These are phyloP conservation scores for Dasysyrphus tricinctus DNA, from an alignment of 2,888 invertebrate species.

Conservation along the genomic window DNA sequence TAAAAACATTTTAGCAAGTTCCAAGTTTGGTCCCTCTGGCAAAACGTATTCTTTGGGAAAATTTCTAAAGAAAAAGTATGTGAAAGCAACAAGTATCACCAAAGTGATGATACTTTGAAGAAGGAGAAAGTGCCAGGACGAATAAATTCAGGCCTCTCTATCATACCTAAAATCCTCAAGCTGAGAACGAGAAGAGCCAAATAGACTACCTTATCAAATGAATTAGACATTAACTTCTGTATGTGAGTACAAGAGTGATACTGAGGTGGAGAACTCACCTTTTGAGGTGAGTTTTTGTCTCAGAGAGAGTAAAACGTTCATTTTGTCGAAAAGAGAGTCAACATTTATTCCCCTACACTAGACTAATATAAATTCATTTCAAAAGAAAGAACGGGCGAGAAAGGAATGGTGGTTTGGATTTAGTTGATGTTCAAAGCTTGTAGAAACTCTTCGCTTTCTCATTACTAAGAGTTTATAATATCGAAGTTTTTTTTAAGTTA, in stretches of 20 bases:
- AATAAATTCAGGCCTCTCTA: neutral
- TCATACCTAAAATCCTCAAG: neutral
- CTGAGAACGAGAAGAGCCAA: constrained; percentile 2
- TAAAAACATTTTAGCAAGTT: neutral
- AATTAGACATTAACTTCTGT: neutral
- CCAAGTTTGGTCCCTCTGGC: no score
- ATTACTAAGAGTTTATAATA: no score
- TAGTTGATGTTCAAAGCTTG: neutral
- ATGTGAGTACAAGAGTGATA: neutral
- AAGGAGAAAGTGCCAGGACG: neutral
- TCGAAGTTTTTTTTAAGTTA: no score
- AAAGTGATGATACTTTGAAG: neutral
- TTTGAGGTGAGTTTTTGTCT: neutral
- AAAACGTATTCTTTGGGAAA: neutral
- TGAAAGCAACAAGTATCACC: constrained; percentile 1
- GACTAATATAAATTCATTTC: neutral
- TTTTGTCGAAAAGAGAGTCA: neutral
- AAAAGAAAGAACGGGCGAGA: neutral
- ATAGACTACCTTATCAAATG: neutral
- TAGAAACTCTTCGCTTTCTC: neutral
- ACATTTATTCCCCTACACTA: neutral
- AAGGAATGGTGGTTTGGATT: neutral
- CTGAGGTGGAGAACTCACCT: neutral
- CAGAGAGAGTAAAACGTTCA: neutral
- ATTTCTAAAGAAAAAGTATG: neutral